A percentile compares a stretch with the other conserved stretches of the same genome.
Evolutionary conservation across 2,797 vertebrate genomes (phyloP).

Genomic region (Buphagus erythrorhynchus): DNA sequence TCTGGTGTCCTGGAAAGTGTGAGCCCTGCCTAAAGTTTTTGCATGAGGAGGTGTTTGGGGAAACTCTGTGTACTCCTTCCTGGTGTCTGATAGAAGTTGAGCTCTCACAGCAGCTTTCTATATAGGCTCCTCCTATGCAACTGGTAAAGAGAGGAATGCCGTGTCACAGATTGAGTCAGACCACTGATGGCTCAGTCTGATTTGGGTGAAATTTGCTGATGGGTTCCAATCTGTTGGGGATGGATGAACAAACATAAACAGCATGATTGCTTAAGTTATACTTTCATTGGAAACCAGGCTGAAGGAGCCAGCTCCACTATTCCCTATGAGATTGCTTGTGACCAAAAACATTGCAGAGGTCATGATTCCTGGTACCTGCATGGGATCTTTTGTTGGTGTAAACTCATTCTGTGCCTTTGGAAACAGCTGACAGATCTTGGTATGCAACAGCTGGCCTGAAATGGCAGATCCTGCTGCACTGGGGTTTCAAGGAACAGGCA

Average conservation of each 20-base stretch:
- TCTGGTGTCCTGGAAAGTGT: background rate
- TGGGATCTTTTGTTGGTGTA: background rate
- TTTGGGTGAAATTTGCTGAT: background rate
- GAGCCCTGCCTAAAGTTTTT: background rate
- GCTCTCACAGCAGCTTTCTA: background rate
- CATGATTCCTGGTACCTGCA: background rate
- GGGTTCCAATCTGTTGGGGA: background rate
- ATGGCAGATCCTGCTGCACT: background rate
- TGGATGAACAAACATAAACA: background rate
- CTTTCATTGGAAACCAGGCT: background rate
- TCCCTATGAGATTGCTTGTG: background rate
- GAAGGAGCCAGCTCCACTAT: background rate
- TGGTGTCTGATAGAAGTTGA: background rate
- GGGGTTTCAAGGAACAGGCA: background rate
- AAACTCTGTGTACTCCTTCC: background rate
- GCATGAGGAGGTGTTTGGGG: background rate
- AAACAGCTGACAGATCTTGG: background rate
- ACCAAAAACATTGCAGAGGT: background rate
- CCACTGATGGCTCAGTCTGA: background rate
- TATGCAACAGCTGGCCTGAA: background rate
- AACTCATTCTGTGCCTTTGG: background rate
- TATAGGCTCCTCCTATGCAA: background rate
- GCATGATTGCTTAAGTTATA: background rate
- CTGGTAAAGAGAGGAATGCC: background rate
- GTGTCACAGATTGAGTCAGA: background rate